Evolutionary conservation across 1,140 invertebrate genomes (phyloP).

Genomic region (Anadara kagoshimensis): DNA sequence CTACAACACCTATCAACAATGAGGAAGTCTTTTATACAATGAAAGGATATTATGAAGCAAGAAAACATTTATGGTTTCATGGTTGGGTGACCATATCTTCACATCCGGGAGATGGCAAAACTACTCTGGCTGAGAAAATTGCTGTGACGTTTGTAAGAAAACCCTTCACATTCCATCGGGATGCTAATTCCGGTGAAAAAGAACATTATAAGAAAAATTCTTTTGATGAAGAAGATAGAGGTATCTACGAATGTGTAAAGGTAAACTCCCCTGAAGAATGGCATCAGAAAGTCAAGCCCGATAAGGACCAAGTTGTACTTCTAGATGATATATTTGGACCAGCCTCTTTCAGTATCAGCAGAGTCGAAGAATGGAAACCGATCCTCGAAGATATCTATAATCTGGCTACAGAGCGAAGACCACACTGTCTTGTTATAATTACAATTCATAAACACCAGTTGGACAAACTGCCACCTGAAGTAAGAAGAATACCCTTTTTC

Average conservation of each 20-base stretch:
- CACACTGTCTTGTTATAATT: constrained; percentile 26
- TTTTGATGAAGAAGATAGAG: background rate
- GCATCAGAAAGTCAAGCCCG: constrained; percentile 29
- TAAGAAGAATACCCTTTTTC: constrained; percentile 25
- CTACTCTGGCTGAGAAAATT: constrained; percentile 25
- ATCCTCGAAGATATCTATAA: constrained; percentile 23
- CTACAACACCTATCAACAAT: constrained; percentile 12
- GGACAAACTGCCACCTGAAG: constrained; percentile 23
- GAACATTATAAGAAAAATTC: constrained; percentile 5
- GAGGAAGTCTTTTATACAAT: constrained; percentile 19
- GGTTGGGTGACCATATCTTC: constrained; percentile 30
- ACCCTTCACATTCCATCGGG: background rate
- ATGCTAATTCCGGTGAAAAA: background rate
- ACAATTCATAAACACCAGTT: constrained; percentile 30
- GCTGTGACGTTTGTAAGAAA: constrained; percentile 17
- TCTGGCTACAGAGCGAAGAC: constrained; percentile 16
- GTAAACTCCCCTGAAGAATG: constrained; percentile 37
- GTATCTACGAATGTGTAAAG: constrained; percentile 15
- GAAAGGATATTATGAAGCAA: constrained; percentile 3
- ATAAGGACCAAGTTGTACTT: constrained; percentile 32
- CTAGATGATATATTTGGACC: constrained; percentile 42
- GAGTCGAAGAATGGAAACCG: constrained; percentile 30
- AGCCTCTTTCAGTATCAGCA: constrained; percentile 18
- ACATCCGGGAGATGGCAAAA: constrained; percentile 31
- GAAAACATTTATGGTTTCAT: constrained; percentile 24